phyloP scores from a whole-genome alignment of 2,113 vertebrate species.

The Aphelocoma coerulescens region DNA sequence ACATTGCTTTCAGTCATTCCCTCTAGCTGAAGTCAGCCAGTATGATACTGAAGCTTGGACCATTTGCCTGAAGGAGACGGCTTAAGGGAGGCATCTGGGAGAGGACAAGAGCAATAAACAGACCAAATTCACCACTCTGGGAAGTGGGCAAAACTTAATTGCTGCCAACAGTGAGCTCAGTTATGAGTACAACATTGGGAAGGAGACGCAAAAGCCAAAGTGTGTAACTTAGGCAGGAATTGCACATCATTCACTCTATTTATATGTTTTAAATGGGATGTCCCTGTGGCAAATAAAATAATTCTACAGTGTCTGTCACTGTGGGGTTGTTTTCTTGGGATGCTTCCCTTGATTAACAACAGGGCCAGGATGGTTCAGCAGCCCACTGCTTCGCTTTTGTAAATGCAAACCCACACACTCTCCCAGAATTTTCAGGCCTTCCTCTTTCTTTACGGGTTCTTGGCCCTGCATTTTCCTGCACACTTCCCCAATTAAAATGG shows the following conservation, averaged over 20 bases:
- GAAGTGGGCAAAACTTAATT: background rate
- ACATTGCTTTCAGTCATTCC: background rate
- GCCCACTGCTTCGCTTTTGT: background rate
- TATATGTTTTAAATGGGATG: background rate
- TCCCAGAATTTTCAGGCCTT: background rate
- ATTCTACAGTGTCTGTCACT: background rate
- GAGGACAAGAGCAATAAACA: background rate
- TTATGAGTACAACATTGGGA: background rate
- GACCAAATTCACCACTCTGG: background rate
- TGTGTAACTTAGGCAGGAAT: background rate
- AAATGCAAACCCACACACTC: background rate
- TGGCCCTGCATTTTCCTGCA: conserved; percentile 43
- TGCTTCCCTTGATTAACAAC: background rate
- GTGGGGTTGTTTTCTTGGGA: background rate
- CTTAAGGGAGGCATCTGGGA: background rate
- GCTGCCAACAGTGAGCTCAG: background rate
- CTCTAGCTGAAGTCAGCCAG: background rate
- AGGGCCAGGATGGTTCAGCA: background rate
- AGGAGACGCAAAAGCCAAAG: background rate
- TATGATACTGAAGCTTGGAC: background rate
- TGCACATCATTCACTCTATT: background rate
- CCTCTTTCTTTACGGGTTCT: background rate
- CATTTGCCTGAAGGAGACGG: background rate
- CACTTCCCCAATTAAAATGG: conserved; percentile 55
- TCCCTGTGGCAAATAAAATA: background rate